These are phyloP conservation scores for Peribatodes rhomboidaria DNA, from an alignment of 2,888 invertebrate species.

Conservation along the genomic window DNA sequence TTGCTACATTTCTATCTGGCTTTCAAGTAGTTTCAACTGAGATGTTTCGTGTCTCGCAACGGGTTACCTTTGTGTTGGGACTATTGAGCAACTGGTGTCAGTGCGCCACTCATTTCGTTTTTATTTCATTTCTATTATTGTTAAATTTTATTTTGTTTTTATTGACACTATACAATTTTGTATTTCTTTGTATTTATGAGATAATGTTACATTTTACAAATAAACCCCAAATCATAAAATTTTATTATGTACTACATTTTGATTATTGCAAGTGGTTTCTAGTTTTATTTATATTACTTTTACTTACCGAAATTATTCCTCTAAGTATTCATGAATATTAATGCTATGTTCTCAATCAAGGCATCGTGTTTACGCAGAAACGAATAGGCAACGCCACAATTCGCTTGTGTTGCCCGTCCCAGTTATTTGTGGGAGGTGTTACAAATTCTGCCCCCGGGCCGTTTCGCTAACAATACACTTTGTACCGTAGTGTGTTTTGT, in stretches of 20 bases:
- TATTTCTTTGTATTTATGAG: too few species aligned
- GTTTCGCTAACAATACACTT: conserved; percentile 61
- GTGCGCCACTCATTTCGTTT: conserved; percentile 26
- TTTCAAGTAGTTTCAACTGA: conserved; percentile 38
- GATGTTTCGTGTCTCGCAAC: conserved; percentile 37
- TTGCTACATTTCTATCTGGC: conserved; percentile 45
- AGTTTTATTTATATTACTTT: too few species aligned
- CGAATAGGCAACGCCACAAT: conserved; percentile 34
- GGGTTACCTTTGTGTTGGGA: conserved; percentile 34
- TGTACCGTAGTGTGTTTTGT: conserved; percentile 59
- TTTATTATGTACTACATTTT: too few species aligned
- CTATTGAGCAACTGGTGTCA: conserved; percentile 30
- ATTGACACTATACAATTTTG: neutral
- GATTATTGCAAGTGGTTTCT: too few species aligned
- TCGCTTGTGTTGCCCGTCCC: conserved; percentile 51
- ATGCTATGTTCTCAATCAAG: conserved; percentile 21
- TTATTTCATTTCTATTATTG: conserved; percentile 10
- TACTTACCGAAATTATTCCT: neutral
- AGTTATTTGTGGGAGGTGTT: conserved; percentile 70
- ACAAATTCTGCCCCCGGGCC: conserved; percentile 68
- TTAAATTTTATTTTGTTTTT: neutral
- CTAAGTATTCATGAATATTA: neutral
- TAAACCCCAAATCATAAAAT: too few species aligned
- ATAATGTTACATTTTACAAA: too few species aligned
- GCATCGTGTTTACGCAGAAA: conserved; percentile 41